Evolutionary conservation across 2,797 vertebrate genomes (phyloP), one percentile per base, ranked within the genome.

Genomic region (Lacerta viridis): DNA sequence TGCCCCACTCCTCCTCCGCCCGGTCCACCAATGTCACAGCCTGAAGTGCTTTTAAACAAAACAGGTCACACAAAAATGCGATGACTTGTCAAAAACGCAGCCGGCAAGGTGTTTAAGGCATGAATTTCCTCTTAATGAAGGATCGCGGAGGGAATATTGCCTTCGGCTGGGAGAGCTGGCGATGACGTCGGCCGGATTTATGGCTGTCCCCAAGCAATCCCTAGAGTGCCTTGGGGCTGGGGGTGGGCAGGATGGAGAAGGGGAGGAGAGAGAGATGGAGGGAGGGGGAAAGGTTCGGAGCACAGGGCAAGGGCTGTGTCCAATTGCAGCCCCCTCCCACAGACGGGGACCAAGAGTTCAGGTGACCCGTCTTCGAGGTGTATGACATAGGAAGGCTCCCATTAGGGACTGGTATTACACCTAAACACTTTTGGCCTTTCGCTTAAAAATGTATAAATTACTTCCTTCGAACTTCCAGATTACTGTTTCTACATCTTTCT

Each of bases 71-170:
- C 87, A 94, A 90, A 95, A 96, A 95, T 86, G 94, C 0, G 91
- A 93, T 85, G 94, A 89, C 92, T 94, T 91, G 93, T 94, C 91
- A 75, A 87, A 71, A 90, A 84, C 41, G 74, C 90, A 1, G 92
- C 80, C 91, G 4, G 88, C 41, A 4, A 95, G 94, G 95, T 93
- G 95, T 95, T 95, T 90, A 92, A 94, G 94, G 94, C 96, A 96
- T 59, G 94, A 83, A 95, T 95, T 95, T 94, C 94, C 94, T 94
- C 90, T 69, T 81, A 43, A 79, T 1, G 87, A 81, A 91, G 86
- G 77, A 90, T 69, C 33, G 1, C 94, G 27, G 2, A 66, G 95
- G 96, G 95, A 94, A 92, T 95, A 93, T 93, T 64, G 93, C 91
- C 0, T 93, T 95, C 84, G 5, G 85, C 18, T 88, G 3, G 3